Percentiles rank a stretch among this genome's conserved stretches.
Evolutionary conservation across 2,797 vertebrate genomes (phyloP).

Genomic region (Helarctos malayanus): DNA sequence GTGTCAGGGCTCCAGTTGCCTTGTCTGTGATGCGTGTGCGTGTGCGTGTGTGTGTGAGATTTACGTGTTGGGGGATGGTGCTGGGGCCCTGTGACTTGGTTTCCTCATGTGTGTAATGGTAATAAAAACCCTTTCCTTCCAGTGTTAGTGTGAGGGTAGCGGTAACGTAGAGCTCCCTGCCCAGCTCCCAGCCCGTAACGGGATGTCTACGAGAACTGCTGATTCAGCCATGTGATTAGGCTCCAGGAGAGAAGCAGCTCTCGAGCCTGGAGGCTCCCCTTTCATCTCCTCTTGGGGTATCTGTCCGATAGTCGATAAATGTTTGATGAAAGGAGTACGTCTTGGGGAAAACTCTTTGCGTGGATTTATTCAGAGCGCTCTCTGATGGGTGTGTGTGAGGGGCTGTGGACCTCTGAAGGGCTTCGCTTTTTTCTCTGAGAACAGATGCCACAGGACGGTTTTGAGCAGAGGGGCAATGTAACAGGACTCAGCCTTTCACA

Average conservation of each 20-base stretch:
- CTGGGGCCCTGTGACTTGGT: neutral
- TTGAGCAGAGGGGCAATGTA: neutral
- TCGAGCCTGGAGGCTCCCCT: neutral
- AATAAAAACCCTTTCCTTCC: neutral
- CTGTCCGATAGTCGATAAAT: too few species aligned
- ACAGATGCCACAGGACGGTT: neutral
- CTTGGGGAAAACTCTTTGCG: neutral
- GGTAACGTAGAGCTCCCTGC: neutral
- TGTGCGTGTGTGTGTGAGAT: too few species aligned
- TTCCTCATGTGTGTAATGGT: neutral
- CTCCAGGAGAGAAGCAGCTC: neutral
- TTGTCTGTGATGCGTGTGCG: neutral
- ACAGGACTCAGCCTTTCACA: neutral
- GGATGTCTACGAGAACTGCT: neutral
- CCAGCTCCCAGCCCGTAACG: neutral
- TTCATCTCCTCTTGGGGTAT: fast-evolving
- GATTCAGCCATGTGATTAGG: neutral
- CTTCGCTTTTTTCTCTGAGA: neutral
- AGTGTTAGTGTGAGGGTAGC: neutral
- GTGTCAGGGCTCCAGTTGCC: neutral
- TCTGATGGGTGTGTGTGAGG: neutral
- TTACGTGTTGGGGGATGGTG: neutral
- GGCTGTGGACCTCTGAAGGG: neutral
- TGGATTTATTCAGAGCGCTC: neutral
- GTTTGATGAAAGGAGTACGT: neutral